Evolutionary conservation across 2,888 invertebrate genomes (phyloP).

Genomic region (Dimorphilus gyrociliatus): DNA sequence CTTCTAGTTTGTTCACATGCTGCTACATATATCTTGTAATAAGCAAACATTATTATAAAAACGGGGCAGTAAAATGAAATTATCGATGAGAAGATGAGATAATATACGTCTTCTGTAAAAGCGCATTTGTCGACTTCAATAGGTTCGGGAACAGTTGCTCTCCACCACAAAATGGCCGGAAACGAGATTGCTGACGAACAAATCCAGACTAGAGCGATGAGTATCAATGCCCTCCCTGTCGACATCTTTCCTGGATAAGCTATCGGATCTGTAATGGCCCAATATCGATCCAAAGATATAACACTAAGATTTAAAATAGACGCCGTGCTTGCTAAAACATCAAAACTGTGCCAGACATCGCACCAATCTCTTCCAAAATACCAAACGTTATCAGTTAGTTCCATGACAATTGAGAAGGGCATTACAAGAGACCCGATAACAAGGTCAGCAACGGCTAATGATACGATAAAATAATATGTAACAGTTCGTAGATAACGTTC

Average conservation of each 20-base stretch:
- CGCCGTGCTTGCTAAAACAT: slow-evolving; percentile 90
- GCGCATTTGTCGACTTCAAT: slow-evolving; percentile 46
- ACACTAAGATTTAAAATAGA: slow-evolving; percentile 93
- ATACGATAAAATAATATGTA: slow-evolving; percentile 92
- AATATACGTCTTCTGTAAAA: slow-evolving; percentile 88
- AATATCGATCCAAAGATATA: slow-evolving; percentile 85
- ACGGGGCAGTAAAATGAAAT: slow-evolving; percentile 94
- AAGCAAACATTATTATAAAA: slow-evolving; percentile 93
- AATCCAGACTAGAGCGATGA: slow-evolving; percentile 88
- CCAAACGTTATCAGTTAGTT: slow-evolving; percentile 46
- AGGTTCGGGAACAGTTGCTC: slow-evolving; percentile 16
- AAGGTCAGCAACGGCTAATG: slow-evolving; percentile 87
- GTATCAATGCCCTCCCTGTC: slow-evolving; percentile 59
- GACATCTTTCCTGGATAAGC: slow-evolving; percentile 92
- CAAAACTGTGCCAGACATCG: slow-evolving; percentile 89
- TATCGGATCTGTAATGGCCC: slow-evolving; percentile 97
- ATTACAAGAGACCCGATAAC: slow-evolving; percentile 89
- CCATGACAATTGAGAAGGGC: slow-evolving; percentile 53
- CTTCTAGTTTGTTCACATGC: slow-evolving; percentile 80
- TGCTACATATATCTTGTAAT: slow-evolving; percentile 83
- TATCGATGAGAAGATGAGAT: slow-evolving; percentile 88
- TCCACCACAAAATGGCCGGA: slow-evolving; percentile 65
- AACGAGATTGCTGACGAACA: slow-evolving; percentile 92
- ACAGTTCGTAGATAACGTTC: slow-evolving; percentile 88
- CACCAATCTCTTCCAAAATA: slow-evolving; percentile 89